phyloP scores from a whole-genome alignment of 2,113 vertebrate species.

The Trematomus loennbergii region DNA sequence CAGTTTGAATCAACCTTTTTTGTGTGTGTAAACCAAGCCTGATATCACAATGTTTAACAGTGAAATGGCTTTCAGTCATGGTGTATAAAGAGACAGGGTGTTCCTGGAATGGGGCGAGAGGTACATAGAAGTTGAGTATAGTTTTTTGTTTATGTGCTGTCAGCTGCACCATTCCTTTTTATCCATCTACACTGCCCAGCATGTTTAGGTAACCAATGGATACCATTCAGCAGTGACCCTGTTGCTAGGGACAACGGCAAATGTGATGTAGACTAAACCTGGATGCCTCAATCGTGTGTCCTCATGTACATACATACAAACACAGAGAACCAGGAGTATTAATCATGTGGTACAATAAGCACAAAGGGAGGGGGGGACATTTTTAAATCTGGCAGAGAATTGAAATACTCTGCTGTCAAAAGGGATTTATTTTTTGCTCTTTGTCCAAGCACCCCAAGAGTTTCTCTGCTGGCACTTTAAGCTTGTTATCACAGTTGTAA shows the following conservation, averaged over 20 bases:
- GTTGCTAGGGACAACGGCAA: slow-evolving; percentile 66
- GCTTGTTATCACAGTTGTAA: slow-evolving; percentile 11
- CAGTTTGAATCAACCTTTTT: no score
- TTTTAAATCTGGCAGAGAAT: slow-evolving; percentile 7
- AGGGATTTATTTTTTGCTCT: not conserved
- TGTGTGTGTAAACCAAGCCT: not conserved
- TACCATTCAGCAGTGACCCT: slow-evolving; percentile 40
- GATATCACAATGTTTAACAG: not conserved
- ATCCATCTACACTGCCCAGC: slow-evolving; percentile 14
- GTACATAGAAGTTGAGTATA: not conserved
- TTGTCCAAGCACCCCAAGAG: slow-evolving; percentile 20
- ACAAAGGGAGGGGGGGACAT: not conserved
- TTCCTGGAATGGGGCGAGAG: not conserved
- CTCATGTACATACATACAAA: not conserved
- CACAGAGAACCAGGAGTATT: slow-evolving; percentile 22
- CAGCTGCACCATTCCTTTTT: slow-evolving; percentile 14
- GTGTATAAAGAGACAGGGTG: not conserved
- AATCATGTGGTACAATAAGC: slow-evolving; percentile 14
- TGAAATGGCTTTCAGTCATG: not conserved
- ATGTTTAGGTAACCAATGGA: slow-evolving; percentile 66
- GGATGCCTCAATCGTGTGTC: slow-evolving; percentile 12
- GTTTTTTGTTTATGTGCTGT: not conserved
- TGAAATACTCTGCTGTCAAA: slow-evolving; percentile 30
- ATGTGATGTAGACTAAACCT: slow-evolving; percentile 34
- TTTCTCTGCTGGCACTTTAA: slow-evolving; percentile 10